Percentiles rank a stretch among this genome's conserved stretches.
Evolutionary conservation across 64 coral and sea anemone species (phyloP).

Genomic region (Pachyseris speciosa): DNA sequence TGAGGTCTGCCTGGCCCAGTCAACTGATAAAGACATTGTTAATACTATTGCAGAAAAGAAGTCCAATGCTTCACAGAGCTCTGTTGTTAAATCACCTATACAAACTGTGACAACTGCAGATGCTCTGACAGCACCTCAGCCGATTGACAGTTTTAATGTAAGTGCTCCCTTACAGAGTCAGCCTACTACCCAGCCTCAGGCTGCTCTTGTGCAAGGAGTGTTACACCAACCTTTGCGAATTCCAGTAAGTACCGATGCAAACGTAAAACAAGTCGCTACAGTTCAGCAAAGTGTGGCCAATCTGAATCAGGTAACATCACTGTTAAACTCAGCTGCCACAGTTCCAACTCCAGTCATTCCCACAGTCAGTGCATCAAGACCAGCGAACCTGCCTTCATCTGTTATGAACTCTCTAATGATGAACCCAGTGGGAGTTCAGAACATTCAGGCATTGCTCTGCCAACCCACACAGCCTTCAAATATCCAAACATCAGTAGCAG

Average conservation of each 20-base stretch:
- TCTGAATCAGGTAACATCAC: neutral
- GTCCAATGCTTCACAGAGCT: neutral
- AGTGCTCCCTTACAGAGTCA: neutral
- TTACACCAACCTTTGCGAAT: neutral
- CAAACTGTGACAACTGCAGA: neutral
- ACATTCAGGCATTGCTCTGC: slow-evolving; percentile 3
- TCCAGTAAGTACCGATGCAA: slow-evolving; percentile 18
- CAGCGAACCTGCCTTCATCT: neutral
- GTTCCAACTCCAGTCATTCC: neutral
- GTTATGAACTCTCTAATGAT: neutral
- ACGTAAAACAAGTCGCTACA: neutral
- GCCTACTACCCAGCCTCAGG: neutral
- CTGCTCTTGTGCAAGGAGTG: neutral
- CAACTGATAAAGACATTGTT: neutral
- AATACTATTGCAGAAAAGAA: slow-evolving; percentile 1
- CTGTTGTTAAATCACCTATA: neutral
- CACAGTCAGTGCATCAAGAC: neutral
- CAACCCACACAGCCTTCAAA: neutral
- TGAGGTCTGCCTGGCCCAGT: too few species aligned
- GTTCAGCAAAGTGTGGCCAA: neutral
- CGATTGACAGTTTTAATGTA: neutral
- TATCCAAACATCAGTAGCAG: slow-evolving; percentile 23
- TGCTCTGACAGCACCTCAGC: neutral
- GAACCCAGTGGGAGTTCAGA: slow-evolving; percentile 1
- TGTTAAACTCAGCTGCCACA: neutral